Conservation (phyloP, 2,797 vertebrate species). For the Spinus olivaceus region DNA sequence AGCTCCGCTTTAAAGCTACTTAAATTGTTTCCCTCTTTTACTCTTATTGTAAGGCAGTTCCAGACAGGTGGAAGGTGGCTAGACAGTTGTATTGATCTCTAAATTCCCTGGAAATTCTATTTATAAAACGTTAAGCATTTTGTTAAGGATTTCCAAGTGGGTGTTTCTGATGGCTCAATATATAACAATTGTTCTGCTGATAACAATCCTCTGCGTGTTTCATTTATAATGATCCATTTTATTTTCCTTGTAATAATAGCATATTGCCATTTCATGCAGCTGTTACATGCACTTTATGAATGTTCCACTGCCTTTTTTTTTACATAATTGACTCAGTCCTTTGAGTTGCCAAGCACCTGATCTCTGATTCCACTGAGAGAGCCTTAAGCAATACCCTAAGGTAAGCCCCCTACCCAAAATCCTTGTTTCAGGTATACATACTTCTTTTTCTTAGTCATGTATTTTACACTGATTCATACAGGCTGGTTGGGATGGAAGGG, state of each 20-base stretch:
- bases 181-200: slow-evolving; percentile 35
- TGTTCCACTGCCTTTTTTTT: neutral
- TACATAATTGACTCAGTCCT: neutral
- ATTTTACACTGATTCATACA: neutral
- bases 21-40: slow-evolving; percentile 24
- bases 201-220: slow-evolving; percentile 24
- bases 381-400: neutral
- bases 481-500: neutral
- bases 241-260: slow-evolving; percentile 28
- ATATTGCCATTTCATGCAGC: slow-evolving; percentile 36
- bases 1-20: neutral
- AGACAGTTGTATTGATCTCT: slow-evolving; percentile 53
- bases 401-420: neutral
- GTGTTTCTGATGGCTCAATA: slow-evolving; percentile 49
- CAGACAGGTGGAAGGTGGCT: slow-evolving; percentile 54
- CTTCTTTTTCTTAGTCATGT: neutral
- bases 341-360: neutral
- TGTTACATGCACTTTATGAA: slow-evolving; percentile 12
- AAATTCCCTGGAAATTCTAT: slow-evolving; percentile 58
- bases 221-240: slow-evolving; percentile 51
- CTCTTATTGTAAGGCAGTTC: slow-evolving; percentile 1
- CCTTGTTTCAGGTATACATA: neutral
- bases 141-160: slow-evolving; percentile 52
- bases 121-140: slow-evolving; percentile 51
- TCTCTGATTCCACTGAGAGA: neutral